phyloP scores from a whole-genome alignment of 1,140 invertebrate genomes.

The Dinoponera quadriceps region DNA sequence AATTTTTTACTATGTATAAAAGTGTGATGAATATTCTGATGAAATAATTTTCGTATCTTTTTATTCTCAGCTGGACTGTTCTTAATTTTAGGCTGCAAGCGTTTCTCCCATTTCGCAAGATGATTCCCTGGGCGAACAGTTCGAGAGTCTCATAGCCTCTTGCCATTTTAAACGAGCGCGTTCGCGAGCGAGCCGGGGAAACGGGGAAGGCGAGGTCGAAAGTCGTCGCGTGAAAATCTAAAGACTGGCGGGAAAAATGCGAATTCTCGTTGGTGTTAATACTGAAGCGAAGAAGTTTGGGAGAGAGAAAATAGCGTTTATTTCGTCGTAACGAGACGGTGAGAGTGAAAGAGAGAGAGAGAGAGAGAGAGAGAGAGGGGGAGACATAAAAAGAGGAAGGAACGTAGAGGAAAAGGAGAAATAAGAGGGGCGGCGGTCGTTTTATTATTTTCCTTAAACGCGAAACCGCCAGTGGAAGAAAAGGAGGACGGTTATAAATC shows the following conservation, averaged over 20 bases:
- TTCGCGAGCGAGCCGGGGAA: neutral
- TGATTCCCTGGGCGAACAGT: neutral
- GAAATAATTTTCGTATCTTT: neutral
- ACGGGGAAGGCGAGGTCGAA: conserved; percentile 8
- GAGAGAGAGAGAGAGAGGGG: neutral
- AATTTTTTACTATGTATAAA: neutral
- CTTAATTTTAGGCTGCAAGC: conserved; percentile 1
- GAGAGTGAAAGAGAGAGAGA: conserved; percentile 23
- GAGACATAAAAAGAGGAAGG: too few species aligned
- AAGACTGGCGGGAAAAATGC: neutral
- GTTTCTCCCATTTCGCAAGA: neutral
- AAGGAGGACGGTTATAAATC: conserved; percentile 76
- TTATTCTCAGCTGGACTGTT: neutral
- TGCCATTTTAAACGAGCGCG: conserved; percentile 17
- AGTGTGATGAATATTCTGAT: neutral
- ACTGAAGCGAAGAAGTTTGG: conserved; percentile 2
- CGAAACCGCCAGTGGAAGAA: conserved; percentile 37
- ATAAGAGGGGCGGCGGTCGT: conserved; percentile 30
- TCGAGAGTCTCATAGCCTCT: neutral
- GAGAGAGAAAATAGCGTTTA: conserved; percentile 15
- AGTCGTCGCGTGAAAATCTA: conserved; percentile 30
- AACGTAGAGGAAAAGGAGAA: neutral
- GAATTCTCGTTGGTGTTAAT: conserved; percentile 37
- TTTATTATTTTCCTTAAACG: conserved; percentile 67
- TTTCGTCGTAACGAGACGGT: neutral